Conservation (phyloP, 1,140 invertebrate genomes). For the Globodera rostochiensis region DNA sequence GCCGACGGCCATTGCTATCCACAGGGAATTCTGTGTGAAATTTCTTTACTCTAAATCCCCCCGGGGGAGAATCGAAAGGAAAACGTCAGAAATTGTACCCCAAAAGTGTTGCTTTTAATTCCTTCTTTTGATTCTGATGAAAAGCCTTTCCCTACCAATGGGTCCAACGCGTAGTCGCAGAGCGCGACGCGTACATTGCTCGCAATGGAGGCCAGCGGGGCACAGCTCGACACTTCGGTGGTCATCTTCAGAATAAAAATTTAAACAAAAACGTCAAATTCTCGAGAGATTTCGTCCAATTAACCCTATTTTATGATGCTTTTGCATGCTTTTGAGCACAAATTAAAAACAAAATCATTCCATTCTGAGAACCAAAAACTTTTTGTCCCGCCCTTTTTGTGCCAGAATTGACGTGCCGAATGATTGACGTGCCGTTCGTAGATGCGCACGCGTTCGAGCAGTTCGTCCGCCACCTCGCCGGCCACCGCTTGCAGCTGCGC, state of each 20-base stretch:
- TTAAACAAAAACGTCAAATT: conserved; percentile 12
- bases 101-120: neutral
- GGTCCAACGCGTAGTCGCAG: conserved; percentile 47
- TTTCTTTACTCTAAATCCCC: neutral
- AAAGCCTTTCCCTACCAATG: conserved; percentile 33
- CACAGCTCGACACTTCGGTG: conserved; percentile 56
- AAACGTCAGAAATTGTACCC: neutral
- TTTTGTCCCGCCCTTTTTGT: neutral
- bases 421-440: conserved; percentile 37
- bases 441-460: conserved; percentile 10
- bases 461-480: conserved; percentile 16
- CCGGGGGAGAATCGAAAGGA: neutral
- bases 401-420: conserved; percentile 15
- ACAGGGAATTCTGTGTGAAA: conserved; percentile 42
- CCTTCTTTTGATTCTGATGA: neutral
- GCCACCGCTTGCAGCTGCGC: conserved; percentile 15
- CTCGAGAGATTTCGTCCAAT: neutral
- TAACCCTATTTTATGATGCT: neutral
- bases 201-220: conserved; percentile 46
- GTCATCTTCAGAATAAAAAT: conserved; percentile 52
- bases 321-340: neutral
- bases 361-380: too few relatives aligned
- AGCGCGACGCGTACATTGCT: conserved; percentile 40
- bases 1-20: conserved; percentile 52
- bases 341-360: conserved; percentile 1